Percentiles rank a stretch among this genome's conserved stretches.
Conservation (phyloP, 2,113 vertebrate species). For the Pelecanoides urinatrix region DNA sequence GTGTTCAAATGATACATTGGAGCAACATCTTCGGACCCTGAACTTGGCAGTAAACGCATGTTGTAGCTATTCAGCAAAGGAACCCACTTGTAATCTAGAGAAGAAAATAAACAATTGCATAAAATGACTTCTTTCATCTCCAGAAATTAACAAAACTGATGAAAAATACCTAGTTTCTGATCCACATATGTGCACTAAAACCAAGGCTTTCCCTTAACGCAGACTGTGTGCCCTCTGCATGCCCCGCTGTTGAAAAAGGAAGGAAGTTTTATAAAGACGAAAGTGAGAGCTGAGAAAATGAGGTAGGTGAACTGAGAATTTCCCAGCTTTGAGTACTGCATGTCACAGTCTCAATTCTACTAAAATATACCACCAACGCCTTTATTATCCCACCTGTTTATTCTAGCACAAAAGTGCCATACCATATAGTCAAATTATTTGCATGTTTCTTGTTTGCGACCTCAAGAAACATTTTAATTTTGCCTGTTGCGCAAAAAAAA, state of each 20-base stretch:
- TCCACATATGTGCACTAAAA: background rate
- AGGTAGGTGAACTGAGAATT: background rate
- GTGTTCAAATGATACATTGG: background rate
- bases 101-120: background rate
- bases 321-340: background rate
- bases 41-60: slow-evolving; percentile 10
- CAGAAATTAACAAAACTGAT: background rate
- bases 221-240: background rate
- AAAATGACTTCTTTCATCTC: background rate
- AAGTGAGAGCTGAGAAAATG: background rate
- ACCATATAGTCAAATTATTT: background rate
- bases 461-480: background rate
- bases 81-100: background rate
- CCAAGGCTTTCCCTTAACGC: background rate
- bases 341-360: background rate
- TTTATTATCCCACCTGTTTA: background rate
- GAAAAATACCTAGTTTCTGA: background rate
- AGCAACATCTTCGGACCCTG: background rate
- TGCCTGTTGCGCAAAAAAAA: background rate
- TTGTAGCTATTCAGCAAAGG: background rate
- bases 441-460: background rate
- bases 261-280: background rate
- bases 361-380: background rate
- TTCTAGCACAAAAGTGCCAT: background rate
- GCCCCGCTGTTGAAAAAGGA: background rate